Evolutionary conservation across 2,888 invertebrate species (phyloP), one percentile per base, ranked within the genome.

Genomic region (Habroteleia sp.): DNA sequence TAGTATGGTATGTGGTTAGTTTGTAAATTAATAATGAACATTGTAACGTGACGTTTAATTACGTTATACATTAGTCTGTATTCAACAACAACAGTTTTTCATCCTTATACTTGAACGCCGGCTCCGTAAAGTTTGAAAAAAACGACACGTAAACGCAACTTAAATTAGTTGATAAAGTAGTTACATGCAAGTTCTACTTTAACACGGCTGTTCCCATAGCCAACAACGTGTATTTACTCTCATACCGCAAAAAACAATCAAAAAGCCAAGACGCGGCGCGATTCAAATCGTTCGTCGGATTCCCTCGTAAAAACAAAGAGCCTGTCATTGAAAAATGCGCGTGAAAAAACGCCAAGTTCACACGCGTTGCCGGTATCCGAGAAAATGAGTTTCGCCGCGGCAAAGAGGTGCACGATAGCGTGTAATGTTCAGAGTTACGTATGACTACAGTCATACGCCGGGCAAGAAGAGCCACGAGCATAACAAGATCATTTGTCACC

Each of bases 401-500:
- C 68, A 75, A 77, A 77, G 76, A 68, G 62, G 60, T 65, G 56
- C 71, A 68, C 74, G 71, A 58, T 71, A 31, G 48, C 74, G 68
- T 71, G 77, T 78, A 78, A 80, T 79, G 79, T 78, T 77, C 75
- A 78, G 75, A 74, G 72, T 37, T n/a, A 62, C 11, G 41, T 27
- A 39, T 39, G 8, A 41, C 60, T 29, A 23, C 27, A 29, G 39
- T 54, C 66, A 50, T 73, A 60, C 56, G 63, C 41, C 23, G 62
- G 62, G 68, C 75, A 79, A 78, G 79, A 81, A 75, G 78, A 81
- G 77, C 81, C 80, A 79, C 79, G 80, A 79, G 83, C 84, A 85
- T 85, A 86, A 85, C 86, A 86, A 85, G 85, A 86, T 86, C 86
- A 86, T 87, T 87, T 87, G 85, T 86, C 85, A 87, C 82, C 79